phyloP scores from a whole-genome alignment of 2,888 invertebrate species.

The Troides oblongomaculatus region DNA sequence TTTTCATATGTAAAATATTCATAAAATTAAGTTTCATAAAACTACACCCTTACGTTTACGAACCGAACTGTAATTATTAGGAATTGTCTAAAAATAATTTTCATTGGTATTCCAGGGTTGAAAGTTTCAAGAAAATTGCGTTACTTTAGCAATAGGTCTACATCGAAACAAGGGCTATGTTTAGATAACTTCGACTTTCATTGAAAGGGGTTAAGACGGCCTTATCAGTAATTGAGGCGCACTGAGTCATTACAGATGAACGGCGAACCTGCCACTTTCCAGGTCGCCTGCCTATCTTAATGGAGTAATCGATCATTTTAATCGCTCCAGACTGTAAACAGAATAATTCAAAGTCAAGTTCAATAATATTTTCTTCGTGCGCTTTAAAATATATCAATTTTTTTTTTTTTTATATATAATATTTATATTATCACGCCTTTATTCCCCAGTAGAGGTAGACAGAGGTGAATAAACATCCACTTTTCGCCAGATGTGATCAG shows the following conservation, averaged over 20 bases:
- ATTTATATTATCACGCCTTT: too few species aligned
- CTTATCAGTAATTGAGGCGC: constrained; percentile 8
- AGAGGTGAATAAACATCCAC: too few species aligned
- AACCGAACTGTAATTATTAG: too few species aligned
- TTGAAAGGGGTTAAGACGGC: constrained; percentile 1
- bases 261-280: constrained; percentile 7
- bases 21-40: not conserved
- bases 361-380: not conserved
- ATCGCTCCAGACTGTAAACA: constrained; percentile 18
- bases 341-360: constrained; percentile 23
- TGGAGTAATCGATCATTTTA: constrained; percentile 26
- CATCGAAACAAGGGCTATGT: not conserved
- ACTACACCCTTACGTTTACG: too few species aligned
- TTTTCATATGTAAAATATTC: too few species aligned
- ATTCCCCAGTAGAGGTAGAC: too few species aligned
- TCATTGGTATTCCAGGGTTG: too few species aligned
- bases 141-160: not conserved
- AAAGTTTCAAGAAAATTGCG: too few species aligned
- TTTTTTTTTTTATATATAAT: too few species aligned
- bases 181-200: not conserved
- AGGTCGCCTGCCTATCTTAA: constrained; percentile 21
- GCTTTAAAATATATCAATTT: too few species aligned
- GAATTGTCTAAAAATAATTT: too few species aligned
- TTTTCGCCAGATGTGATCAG: too few species aligned
- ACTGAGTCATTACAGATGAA: constrained; percentile 1